Evolutionary conservation across 1,140 invertebrate genomes (phyloP).

Genomic region (Drosophila saltans): DNA sequence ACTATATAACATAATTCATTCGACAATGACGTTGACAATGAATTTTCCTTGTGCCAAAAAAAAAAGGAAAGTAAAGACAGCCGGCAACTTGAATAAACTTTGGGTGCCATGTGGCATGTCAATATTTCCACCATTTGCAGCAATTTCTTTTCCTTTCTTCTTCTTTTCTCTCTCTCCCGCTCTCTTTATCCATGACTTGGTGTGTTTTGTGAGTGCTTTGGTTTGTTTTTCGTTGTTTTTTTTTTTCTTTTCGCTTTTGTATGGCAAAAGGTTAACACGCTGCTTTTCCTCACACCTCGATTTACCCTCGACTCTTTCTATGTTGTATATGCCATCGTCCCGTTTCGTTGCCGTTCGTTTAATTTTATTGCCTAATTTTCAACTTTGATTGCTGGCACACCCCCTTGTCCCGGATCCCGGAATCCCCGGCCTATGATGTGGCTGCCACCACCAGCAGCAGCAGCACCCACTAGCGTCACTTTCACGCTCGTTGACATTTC

Average conservation of each 20-base stretch:
- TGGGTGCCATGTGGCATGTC: slow-evolving; percentile 56
- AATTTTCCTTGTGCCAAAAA: slow-evolving; percentile 25
- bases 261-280: slow-evolving; percentile 58
- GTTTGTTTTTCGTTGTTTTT: no score
- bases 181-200: no score
- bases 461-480: slow-evolving; percentile 37
- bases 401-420: slow-evolving; percentile 12
- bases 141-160: slow-evolving; percentile 48
- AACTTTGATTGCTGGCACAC: slow-evolving; percentile 74
- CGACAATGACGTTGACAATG: slow-evolving; percentile 33
- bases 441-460: neutral
- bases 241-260: slow-evolving; percentile 22
- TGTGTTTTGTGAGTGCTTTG: slow-evolving; percentile 8
- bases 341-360: slow-evolving; percentile 72
- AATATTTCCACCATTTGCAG: slow-evolving; percentile 64
- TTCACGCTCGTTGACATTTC: slow-evolving; percentile 78
- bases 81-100: slow-evolving; percentile 32
- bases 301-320: neutral
- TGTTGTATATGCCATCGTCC: slow-evolving; percentile 17
- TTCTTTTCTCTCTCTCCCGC: no score
- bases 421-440: neutral
- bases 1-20: slow-evolving; percentile 50
- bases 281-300: neutral
- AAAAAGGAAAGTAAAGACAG: slow-evolving; percentile 43
- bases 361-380: slow-evolving; percentile 80